Conservation (phyloP, 2,888 invertebrate species). For the Parnassius glacialis region DNA sequence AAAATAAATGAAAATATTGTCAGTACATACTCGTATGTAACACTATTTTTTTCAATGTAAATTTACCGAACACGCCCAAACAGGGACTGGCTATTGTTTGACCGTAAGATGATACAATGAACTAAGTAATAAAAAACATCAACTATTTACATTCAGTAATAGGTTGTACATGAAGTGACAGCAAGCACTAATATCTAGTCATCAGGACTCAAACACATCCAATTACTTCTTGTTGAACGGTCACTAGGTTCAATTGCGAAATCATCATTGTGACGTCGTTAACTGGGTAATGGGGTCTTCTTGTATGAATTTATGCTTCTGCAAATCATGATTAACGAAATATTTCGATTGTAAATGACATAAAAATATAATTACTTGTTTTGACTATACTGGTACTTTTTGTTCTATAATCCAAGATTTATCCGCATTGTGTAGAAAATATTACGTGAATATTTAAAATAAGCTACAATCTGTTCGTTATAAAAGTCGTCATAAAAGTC, state of each 20-base stretch:
- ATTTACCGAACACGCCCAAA: slow-evolving; percentile 25
- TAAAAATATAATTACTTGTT: too few relatives aligned
- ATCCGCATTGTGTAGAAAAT: too few relatives aligned
- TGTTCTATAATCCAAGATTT: too few relatives aligned
- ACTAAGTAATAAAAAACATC: slow-evolving; percentile 23
- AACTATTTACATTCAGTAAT: slow-evolving; percentile 40
- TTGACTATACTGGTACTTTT: too few relatives aligned
- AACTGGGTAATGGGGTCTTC: slow-evolving; percentile 43
- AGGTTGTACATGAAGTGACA: slow-evolving; percentile 44
- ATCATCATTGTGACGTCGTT: slow-evolving; percentile 53
- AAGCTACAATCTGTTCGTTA: slow-evolving; percentile 5
- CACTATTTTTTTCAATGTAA: slow-evolving; percentile 23
- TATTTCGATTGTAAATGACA: background rate
- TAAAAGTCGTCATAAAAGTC: slow-evolving; percentile 13
- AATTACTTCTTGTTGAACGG: slow-evolving; percentile 74
- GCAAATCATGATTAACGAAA: background rate
- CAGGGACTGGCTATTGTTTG: slow-evolving; percentile 16
- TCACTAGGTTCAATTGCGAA: slow-evolving; percentile 66
- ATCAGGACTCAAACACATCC: slow-evolving; percentile 52
- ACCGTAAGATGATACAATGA: slow-evolving; percentile 24
- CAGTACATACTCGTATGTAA: slow-evolving; percentile 5
- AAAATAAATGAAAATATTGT: too few relatives aligned
- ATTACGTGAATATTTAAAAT: background rate
- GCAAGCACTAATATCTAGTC: slow-evolving; percentile 50
- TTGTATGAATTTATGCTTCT: slow-evolving; percentile 17